Evolutionary conservation across 2,113 vertebrate species (phyloP), one percentile per base, ranked within the genome.

Genomic region (Archilochus colubris): DNA sequence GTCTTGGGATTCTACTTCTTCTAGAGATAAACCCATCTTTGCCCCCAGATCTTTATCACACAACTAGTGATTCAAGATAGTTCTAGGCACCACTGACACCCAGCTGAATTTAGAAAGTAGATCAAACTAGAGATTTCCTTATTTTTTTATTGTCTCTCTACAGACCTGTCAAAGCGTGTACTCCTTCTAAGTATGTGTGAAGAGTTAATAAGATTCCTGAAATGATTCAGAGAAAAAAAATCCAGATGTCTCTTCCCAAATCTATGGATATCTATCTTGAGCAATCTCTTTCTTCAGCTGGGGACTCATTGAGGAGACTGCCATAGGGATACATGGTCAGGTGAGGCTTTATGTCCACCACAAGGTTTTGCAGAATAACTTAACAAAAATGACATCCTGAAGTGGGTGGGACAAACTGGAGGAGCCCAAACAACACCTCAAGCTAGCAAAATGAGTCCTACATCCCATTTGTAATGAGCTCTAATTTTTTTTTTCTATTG

Each of bases 291-390:
- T 61, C 20, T 88, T 61, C 57, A 70, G 46, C 24, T 11, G 8
- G 21, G 21, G 19, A 55, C 44, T 64, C 50, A 4, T 30, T 50
- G 73, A 87, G 69, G 28, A 31, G 10, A 55, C 68, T 86, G 58
- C 59, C n/a, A 7, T 0, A 28, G 66, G 38, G 36, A 33, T 14
- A 53, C 1, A 0, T 5, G 17, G 43, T n/a, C 27, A 13, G 33
- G 33, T 14, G n/a, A 48, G 33, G 50, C 17, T 85, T 28, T n/a
- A 9, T 10, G 9, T 84, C 20, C 27, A 70, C 38, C 6, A 33
- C 12, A n/a, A 66, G 33, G 30, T 82, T 50, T 55, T 68, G 55
- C 55, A 81, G 27, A 83, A 15, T 5, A 74, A 31, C 81, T 81
- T n/a, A 78, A 54, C 28, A 68, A 55, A 89, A 91, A 55, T 38